phyloP scores from a whole-genome alignment of 2,888 invertebrate species.

The Pterostichus madidus region DNA sequence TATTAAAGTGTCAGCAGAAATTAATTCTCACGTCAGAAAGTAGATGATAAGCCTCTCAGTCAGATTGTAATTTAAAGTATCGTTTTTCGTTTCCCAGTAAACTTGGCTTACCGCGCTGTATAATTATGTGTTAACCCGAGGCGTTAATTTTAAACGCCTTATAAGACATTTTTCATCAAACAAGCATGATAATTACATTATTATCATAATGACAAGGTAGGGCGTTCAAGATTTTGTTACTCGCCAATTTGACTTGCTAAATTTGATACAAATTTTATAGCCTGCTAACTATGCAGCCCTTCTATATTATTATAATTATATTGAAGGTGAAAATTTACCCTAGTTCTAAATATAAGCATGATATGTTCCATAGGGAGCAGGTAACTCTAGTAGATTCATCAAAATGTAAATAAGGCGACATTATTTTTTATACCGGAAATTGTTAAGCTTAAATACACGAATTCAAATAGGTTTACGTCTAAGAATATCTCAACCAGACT shows the following conservation, averaged over 20 bases:
- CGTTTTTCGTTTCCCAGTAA: slow-evolving; percentile 33
- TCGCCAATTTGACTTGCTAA: slow-evolving; percentile 53
- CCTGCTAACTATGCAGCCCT: slow-evolving; percentile 14
- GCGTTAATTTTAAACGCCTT: slow-evolving; percentile 46
- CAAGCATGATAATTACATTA: slow-evolving; percentile 54
- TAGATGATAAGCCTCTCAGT: slow-evolving; percentile 25
- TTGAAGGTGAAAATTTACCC: slow-evolving; percentile 22
- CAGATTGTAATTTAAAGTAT: slow-evolving; percentile 18
- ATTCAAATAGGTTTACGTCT: background rate
- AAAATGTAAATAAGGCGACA: slow-evolving; percentile 25
- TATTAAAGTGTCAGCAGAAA: slow-evolving; percentile 43
- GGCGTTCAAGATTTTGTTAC: slow-evolving; percentile 36
- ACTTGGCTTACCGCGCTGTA: slow-evolving; percentile 1
- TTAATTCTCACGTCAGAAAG: slow-evolving; percentile 22
- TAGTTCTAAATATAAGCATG: slow-evolving; percentile 7
- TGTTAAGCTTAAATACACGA: slow-evolving; percentile 27
- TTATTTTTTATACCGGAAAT: slow-evolving; percentile 35
- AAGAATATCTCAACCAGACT: background rate
- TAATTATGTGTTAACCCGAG: slow-evolving; percentile 30
- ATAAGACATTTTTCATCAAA: slow-evolving; percentile 44
- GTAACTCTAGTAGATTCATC: slow-evolving; percentile 10
- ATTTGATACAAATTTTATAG: slow-evolving; percentile 41
- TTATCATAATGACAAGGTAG: slow-evolving; percentile 49
- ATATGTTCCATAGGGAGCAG: background rate
- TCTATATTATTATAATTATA: background rate